phyloP scores from a whole-genome alignment of 2,113 vertebrate genomes.

The Edolisoma coerulescens region DNA sequence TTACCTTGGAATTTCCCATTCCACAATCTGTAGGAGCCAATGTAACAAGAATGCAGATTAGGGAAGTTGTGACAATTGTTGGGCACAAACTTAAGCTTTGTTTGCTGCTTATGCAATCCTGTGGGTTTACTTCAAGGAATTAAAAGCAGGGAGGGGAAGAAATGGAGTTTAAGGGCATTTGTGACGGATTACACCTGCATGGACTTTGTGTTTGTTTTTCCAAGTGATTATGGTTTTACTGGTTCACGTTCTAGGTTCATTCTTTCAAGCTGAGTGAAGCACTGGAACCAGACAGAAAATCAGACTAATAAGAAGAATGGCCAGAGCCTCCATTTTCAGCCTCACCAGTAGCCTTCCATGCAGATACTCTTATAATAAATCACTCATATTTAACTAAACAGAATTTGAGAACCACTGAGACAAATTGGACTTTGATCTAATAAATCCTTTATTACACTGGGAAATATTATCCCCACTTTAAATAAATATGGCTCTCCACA shows the following conservation, averaged over 20 bases:
- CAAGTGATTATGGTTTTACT: background rate
- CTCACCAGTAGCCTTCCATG: background rate
- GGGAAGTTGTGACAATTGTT: background rate
- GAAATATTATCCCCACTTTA: background rate
- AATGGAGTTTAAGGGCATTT: background rate
- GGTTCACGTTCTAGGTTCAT: background rate
- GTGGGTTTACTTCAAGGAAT: constrained; percentile 13
- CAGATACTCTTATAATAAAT: background rate
- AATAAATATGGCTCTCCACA: background rate
- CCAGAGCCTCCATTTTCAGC: background rate
- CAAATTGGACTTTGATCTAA: background rate
- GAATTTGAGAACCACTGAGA: background rate
- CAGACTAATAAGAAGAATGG: background rate
- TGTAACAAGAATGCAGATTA: background rate
- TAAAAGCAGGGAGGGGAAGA: rapidly evolving
- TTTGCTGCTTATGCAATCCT: background rate
- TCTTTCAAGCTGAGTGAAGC: background rate
- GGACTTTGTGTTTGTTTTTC: background rate
- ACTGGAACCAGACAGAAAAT: background rate
- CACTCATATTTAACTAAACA: background rate
- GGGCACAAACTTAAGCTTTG: background rate
- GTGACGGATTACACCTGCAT: background rate
- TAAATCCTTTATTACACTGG: background rate
- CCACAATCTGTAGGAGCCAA: background rate
- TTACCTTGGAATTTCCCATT: background rate